Evolutionary conservation across 2,797 vertebrate genomes (phyloP), one percentile per base, ranked within the genome.

Genomic region (Philypnodon macrostomus): DNA sequence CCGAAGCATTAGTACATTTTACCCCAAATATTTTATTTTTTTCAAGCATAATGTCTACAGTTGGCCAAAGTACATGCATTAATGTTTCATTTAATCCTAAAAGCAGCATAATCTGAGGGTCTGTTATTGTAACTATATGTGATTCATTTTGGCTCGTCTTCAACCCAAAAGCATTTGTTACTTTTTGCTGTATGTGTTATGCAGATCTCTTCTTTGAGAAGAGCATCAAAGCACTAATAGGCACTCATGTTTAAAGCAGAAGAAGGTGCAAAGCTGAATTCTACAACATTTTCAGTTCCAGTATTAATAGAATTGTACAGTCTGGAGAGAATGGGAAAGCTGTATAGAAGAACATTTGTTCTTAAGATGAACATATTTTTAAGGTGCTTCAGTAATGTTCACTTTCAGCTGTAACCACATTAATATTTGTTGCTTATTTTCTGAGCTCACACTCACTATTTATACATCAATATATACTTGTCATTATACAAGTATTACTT

Each of bases 201-300:
- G 67, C 59, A 14, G 24, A 71, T 60, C 32, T 75, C 67, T n/a
- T n/a, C n/a, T 10, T 47, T 63, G 60, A 64, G 67, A 70, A 63
- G 75, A 77, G 70, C 53, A 67, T 17, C 50, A 54, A 85, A 84
- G 82, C 79, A 48, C 67, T 78, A 79, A 77, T 85, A 89, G 86
- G 87, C 87, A 89, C 87, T 61, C 65, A 79, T 83, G 85, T 87
- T 87, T 84, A 24, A 75, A 86, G 79, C 79, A 73, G 67, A 72
- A 48, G 81, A 40, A 69, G n/a, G n/a, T n/a, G n/a, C n/a, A n/a
- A n/a, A n/a, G n/a, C n/a, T n/a, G n/a, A n/a, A n/a, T n/a, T n/a
- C 10, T 40, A 23, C 12, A 40, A 40, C 19, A 23, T 3, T 40
- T 41, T 26, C 24, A 13, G 8, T 55, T 47, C n/a, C n/a, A 19